Evolutionary conservation across 2,888 invertebrate species (phyloP).

Genomic region (Epsilonema sp.): DNA sequence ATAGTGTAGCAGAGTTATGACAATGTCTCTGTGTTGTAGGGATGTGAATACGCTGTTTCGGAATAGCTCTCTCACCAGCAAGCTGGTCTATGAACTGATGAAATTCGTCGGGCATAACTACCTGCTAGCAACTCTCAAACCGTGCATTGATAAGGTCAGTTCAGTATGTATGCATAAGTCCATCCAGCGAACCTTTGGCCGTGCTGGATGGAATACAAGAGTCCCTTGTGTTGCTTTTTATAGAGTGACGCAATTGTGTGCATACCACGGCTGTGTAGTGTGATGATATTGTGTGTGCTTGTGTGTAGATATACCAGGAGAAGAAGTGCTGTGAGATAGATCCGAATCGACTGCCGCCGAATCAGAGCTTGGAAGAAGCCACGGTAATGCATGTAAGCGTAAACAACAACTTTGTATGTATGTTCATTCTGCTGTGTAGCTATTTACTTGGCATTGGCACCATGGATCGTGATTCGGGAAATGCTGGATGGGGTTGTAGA

Average conservation of each 20-base stretch:
- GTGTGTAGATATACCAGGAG: constrained; percentile 21
- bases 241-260: no score
- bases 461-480: no score
- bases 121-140: constrained; percentile 19
- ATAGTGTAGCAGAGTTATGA: no score
- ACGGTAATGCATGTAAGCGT: constrained; percentile 9
- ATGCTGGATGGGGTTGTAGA: no score
- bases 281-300: no score
- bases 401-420: not conserved
- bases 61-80: constrained; percentile 20
- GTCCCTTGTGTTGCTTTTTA: no score
- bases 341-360: constrained; percentile 15
- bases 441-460: no score
- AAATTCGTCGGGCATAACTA: constrained; percentile 23
- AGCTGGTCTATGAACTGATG: constrained; percentile 24
- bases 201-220: no score
- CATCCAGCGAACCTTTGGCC: no score
- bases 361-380: constrained; percentile 12
- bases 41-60: constrained; percentile 27
- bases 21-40: no score
- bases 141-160: constrained; percentile 23
- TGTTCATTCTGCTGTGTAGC: not conserved
- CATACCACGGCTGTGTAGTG: no score
- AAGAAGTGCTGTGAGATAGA: constrained; percentile 24
- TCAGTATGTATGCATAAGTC: no score